phyloP scores from a whole-genome alignment of 2,113 vertebrate genomes.

The Planiliza haematocheilus region DNA sequence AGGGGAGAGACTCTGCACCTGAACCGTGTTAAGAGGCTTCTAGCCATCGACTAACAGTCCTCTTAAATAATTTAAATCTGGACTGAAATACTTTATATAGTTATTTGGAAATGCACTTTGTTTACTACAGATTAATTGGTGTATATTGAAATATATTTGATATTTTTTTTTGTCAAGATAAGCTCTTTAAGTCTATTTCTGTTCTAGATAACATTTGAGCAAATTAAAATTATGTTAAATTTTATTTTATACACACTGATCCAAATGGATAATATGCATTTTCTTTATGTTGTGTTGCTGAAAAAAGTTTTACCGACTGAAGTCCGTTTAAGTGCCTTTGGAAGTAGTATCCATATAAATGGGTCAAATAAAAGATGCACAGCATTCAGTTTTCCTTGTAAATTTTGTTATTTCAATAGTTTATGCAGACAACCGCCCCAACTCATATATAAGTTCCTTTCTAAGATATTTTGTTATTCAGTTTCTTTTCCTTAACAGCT shows the following conservation, averaged over 20 bases:
- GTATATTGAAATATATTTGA: not conserved
- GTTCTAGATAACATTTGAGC: not conserved
- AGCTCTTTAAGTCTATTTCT: not conserved
- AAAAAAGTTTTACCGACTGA: too few relatives aligned
- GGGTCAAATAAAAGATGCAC: too few relatives aligned
- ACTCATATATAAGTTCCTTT: too few relatives aligned
- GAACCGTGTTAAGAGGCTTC: slow-evolving; percentile 27
- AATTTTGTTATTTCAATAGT: too few relatives aligned
- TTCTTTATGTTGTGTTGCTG: too few relatives aligned
- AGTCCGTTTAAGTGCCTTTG: too few relatives aligned
- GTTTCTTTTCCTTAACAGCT: too few relatives aligned
- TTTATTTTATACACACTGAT: not conserved
- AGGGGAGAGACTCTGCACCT: slow-evolving; percentile 27
- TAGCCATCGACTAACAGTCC: not conserved
- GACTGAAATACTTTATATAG: slow-evolving; percentile 24
- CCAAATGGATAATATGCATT: not conserved
- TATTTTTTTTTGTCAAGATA: not conserved
- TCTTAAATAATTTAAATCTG: not conserved
- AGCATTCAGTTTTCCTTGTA: too few relatives aligned
- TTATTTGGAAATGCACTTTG: slow-evolving; percentile 33
- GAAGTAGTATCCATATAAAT: too few relatives aligned
- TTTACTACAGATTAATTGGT: not conserved
- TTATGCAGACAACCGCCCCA: not conserved
- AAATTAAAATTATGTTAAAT: too few relatives aligned
- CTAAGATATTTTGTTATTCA: too few relatives aligned